Conservation (phyloP, 2,888 invertebrate species). For the Alcis repandata region DNA sequence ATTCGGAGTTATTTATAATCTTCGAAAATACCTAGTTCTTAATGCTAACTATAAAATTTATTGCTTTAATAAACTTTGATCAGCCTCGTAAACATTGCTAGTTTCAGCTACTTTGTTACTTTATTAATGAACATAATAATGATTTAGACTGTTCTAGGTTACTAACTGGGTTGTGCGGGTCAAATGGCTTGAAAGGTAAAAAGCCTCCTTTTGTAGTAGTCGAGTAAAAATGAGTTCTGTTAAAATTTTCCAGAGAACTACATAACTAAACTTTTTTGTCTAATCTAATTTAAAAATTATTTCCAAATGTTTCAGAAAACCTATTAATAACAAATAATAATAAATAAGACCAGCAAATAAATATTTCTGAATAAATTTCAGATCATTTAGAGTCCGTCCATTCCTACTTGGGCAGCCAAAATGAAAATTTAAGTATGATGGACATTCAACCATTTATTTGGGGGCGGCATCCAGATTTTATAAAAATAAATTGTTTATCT, state of each 20-base stretch:
- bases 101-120: neutral
- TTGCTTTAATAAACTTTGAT: conserved; percentile 5
- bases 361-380: conserved; percentile 12
- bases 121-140: neutral
- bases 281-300: no score
- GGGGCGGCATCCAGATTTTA: conserved; percentile 22
- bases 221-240: no score
- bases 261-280: no score
- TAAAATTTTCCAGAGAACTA: no score
- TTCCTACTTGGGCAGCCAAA: conserved; percentile 17
- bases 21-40: conserved; percentile 8
- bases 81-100: neutral
- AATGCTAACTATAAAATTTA: conserved; percentile 4
- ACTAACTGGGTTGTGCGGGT: no score
- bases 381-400: conserved; percentile 7
- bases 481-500: conserved; percentile 37
- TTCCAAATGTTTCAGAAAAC: no score
- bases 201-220: no score
- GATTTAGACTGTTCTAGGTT: neutral
- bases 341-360: no score
- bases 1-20: neutral
- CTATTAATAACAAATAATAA: no score
- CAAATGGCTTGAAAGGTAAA: no score
- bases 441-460: conserved; percentile 24
- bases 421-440: conserved; percentile 39